Evolutionary conservation across 2,888 invertebrate species (phyloP).

Genomic region (Aethes cnicana): DNA sequence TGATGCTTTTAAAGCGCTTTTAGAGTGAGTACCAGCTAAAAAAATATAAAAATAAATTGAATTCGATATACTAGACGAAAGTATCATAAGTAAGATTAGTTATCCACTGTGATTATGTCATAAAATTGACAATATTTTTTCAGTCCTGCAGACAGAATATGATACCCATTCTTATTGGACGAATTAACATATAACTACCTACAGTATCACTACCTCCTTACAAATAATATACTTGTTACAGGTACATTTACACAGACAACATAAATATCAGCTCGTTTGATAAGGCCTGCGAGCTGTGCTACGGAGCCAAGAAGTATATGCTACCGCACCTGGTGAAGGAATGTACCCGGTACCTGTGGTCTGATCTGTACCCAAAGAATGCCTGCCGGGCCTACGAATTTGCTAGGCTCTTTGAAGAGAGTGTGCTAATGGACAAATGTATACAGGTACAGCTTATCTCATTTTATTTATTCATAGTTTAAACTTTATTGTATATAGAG

Average conservation of each 20-base stretch:
- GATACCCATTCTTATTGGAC: too few species aligned
- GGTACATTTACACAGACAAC: slow-evolving; percentile 91
- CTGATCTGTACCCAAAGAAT: slow-evolving; percentile 89
- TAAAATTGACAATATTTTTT: too few species aligned
- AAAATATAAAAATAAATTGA: too few species aligned
- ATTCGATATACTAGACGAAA: too few species aligned
- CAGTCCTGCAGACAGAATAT: too few species aligned
- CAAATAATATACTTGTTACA: too few species aligned
- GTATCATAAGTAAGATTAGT: too few species aligned
- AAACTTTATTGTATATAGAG: too few species aligned
- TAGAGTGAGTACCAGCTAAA: slow-evolving; percentile 84
- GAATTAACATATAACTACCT: too few species aligned
- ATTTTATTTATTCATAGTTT: too few species aligned
- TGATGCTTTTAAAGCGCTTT: slow-evolving; percentile 90
- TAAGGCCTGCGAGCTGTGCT: slow-evolving; percentile 92
- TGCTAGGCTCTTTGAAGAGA: slow-evolving; percentile 92
- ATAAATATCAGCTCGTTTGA: slow-evolving; percentile 91
- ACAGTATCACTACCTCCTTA: too few species aligned
- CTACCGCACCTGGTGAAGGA: slow-evolving; percentile 91
- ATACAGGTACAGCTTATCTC: slow-evolving; percentile 79
- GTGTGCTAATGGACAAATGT: slow-evolving; percentile 90
- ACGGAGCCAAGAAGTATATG: slow-evolving; percentile 95
- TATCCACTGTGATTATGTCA: too few species aligned
- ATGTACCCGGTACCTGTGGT: slow-evolving; percentile 92
- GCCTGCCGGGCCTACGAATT: slow-evolving; percentile 94